A percentile compares a stretch with the other conserved stretches of the same genome.
Evolutionary conservation across 2,888 invertebrate species (phyloP).

Genomic region (Sesamia inferens): DNA sequence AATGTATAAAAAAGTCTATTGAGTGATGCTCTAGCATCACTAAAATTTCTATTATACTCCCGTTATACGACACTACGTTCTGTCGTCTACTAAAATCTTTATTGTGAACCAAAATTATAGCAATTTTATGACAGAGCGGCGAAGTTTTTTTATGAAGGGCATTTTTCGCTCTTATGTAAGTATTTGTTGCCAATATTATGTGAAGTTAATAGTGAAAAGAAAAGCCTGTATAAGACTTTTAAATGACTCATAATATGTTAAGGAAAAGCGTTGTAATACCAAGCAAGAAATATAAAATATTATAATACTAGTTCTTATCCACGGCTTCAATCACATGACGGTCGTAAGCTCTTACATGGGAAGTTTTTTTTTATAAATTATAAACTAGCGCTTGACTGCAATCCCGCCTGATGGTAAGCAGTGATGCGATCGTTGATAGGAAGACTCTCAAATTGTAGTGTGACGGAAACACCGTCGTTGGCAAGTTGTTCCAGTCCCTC

Average conservation of each 20-base stretch:
- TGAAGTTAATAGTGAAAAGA: conserved; percentile 9
- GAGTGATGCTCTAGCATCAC: conserved; percentile 20
- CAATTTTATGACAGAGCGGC: conserved; percentile 43
- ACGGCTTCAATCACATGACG: neutral
- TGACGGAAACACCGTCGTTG: too few relatives aligned
- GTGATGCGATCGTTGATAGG: too few relatives aligned
- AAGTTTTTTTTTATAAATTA: too few relatives aligned
- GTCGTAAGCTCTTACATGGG: neutral
- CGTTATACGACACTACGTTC: conserved; percentile 40
- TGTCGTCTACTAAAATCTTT: conserved; percentile 50
- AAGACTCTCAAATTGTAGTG: too few relatives aligned
- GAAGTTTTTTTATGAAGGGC: conserved; percentile 49
- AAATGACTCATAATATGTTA: neutral
- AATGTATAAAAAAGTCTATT: conserved; percentile 48
- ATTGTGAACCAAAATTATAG: conserved; percentile 49
- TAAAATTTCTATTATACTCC: conserved; percentile 42
- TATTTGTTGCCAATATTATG: conserved; percentile 21
- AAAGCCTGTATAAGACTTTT: conserved; percentile 11
- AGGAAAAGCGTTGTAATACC: neutral
- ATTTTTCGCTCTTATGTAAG: conserved; percentile 37
- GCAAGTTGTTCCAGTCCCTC: too few relatives aligned
- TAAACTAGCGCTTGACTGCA: too few relatives aligned
- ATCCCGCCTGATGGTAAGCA: too few relatives aligned
- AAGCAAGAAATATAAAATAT: neutral
- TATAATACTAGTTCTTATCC: neutral